Percentiles rank a stretch among this genome's conserved stretches.
These are phyloP conservation scores for Peromyscus maniculatus DNA, from an alignment of 2,113 vertebrate genomes.

Conservation along the genomic window DNA sequence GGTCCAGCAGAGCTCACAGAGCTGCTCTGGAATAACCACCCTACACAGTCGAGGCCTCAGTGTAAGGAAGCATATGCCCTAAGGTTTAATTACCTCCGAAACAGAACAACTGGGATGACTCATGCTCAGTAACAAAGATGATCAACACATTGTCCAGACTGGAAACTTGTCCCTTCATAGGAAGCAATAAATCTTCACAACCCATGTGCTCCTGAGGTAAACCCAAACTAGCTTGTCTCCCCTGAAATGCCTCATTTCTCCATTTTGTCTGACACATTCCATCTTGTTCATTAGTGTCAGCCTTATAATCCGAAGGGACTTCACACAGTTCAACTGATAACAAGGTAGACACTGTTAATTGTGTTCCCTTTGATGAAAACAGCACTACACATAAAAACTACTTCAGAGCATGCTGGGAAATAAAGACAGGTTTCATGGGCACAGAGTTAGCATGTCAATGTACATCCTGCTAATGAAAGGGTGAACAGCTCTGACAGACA, in stretches of 20 bases:
- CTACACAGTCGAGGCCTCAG: not conserved
- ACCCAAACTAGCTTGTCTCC: conserved; percentile 62
- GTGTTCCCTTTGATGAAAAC: not conserved
- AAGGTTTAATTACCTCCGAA: not conserved
- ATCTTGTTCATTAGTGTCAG: not conserved
- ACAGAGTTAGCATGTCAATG: not conserved
- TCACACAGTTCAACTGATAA: not conserved
- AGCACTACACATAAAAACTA: not conserved
- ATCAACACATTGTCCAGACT: conserved; percentile 7
- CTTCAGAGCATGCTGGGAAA: not conserved
- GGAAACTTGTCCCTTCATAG: conserved; percentile 32
- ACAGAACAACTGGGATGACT: not conserved
- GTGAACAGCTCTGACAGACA: not conserved
- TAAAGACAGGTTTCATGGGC: not conserved
- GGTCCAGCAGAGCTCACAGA: not conserved
- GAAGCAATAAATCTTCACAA: conserved; percentile 10
- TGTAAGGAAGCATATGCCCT: not conserved
- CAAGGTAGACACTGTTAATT: not conserved
- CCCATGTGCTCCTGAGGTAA: not conserved
- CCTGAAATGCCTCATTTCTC: conserved; percentile 64
- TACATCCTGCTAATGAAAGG: not conserved
- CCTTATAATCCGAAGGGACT: not conserved
- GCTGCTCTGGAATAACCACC: not conserved
- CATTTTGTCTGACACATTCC: conserved; percentile 55
- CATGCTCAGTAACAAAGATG: conserved; percentile 39